These are phyloP conservation scores for Melanogrammus aeglefinus DNA, from an alignment of 2,797 vertebrate species.

Conservation along the genomic window DNA sequence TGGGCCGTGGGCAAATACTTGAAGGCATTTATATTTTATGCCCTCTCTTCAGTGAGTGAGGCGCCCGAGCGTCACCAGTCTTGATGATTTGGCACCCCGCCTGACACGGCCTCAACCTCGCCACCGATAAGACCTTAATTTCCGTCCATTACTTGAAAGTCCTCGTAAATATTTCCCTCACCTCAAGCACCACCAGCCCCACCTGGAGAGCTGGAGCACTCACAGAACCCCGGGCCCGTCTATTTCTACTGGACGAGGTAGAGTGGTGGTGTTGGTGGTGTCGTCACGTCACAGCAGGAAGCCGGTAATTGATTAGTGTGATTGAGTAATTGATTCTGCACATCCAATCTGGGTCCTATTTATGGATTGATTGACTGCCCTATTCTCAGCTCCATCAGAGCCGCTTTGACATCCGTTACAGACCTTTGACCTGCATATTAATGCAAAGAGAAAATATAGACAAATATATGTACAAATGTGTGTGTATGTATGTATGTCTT, in stretches of 20 bases:
- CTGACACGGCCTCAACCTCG: not conserved
- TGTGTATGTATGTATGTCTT: too few relatives aligned
- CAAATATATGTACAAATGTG: too few relatives aligned
- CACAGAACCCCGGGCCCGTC: not conserved
- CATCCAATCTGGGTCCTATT: not conserved
- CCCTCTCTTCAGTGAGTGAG: not conserved
- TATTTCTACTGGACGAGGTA: not conserved
- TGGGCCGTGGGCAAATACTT: not conserved
- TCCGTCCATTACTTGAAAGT: not conserved
- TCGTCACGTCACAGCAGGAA: not conserved
- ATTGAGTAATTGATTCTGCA: not conserved
- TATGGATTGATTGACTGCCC: not conserved
- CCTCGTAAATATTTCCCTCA: not conserved
- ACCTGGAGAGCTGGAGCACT: not conserved
- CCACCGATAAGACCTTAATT: not conserved
- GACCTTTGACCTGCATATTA: not conserved
- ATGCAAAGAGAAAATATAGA: not conserved
- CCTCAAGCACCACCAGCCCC: not conserved
- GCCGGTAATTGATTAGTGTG: not conserved
- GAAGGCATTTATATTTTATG: constrained; percentile 1
- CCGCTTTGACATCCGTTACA: not conserved
- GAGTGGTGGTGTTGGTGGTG: not conserved
- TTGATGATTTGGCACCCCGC: not conserved
- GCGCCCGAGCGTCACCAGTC: not conserved
- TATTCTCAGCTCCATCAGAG: not conserved